These are phyloP conservation scores for Sebastolobus altivelis DNA, from an alignment of 2,797 vertebrate species.

Conservation along the genomic window DNA sequence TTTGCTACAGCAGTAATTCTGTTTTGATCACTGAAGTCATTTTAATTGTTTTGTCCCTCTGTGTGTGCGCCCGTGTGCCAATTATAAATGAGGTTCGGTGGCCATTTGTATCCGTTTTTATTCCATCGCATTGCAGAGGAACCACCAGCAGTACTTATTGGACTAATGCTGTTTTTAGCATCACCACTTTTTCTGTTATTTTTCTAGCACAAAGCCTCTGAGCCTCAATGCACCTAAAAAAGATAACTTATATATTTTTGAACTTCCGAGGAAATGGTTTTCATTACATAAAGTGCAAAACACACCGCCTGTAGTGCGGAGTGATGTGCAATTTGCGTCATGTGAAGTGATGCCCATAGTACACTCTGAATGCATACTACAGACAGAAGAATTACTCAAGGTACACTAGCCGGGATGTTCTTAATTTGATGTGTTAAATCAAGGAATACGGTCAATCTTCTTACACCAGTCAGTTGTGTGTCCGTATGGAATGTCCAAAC, in stretches of 20 bases:
- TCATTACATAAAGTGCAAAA: not conserved
- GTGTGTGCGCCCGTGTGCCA: not conserved
- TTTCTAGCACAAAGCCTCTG: not conserved
- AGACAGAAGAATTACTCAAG: not conserved
- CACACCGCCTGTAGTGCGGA: not conserved
- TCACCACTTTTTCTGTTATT: not conserved
- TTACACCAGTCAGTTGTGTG: not conserved
- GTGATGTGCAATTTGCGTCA: not conserved
- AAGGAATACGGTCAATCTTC: not conserved
- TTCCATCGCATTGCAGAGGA: not conserved
- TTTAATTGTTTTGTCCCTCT: constrained; percentile 2
- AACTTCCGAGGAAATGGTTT: not conserved
- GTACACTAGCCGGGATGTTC: not conserved
- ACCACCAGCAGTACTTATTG: too few relatives aligned
- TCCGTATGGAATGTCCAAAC: not conserved
- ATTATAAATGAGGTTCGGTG: not conserved
- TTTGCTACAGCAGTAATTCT: not conserved
- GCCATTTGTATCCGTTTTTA: not conserved
- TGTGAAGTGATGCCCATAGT: not conserved
- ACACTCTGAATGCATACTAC: not conserved
- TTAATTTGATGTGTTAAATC: not conserved
- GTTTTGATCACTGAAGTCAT: not conserved
- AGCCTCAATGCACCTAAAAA: not conserved
- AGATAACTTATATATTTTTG: not conserved
- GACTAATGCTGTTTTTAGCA: not conserved